A percentile compares a stretch with the other conserved stretches of the same genome.
Evolutionary conservation across 2,797 vertebrate genomes (phyloP).

Genomic region (Choloepus didactylus): DNA sequence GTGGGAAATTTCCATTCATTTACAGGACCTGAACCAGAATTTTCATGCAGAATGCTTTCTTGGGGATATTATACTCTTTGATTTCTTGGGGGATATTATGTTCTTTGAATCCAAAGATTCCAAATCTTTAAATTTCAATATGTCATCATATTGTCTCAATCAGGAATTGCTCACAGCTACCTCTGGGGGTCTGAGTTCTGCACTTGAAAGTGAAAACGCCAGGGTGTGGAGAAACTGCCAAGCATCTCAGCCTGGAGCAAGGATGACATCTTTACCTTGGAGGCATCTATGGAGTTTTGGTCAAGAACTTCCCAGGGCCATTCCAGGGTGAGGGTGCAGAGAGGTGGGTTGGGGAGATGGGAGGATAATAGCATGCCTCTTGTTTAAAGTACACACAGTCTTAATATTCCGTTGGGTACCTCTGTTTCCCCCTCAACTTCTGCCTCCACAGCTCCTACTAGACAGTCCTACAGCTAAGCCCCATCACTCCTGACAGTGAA

Average conservation of each 20-base stretch:
- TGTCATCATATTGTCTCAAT: neutral
- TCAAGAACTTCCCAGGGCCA: neutral
- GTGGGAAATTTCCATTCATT: neutral
- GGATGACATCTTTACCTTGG: neutral
- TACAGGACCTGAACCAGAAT: neutral
- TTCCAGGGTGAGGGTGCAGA: neutral
- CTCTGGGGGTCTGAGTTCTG: neutral
- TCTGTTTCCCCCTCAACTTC: neutral
- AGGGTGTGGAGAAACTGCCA: neutral
- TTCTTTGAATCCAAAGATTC: too few relatives aligned
- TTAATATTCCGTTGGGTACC: neutral
- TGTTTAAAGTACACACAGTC: neutral
- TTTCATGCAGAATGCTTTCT: neutral
- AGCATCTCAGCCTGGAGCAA: neutral
- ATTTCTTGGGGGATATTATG: neutral
- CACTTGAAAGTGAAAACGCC: neutral
- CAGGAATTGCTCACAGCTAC: neutral
- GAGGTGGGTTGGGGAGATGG: neutral
- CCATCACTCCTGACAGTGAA: neutral
- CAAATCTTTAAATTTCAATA: too few relatives aligned
- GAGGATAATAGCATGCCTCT: neutral
- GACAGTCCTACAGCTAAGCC: neutral
- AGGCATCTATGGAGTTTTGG: neutral
- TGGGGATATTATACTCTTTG: neutral
- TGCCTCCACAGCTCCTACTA: neutral